Conservation (phyloP, 2,888 invertebrate genomes). For the Spodoptera exigua region DNA sequence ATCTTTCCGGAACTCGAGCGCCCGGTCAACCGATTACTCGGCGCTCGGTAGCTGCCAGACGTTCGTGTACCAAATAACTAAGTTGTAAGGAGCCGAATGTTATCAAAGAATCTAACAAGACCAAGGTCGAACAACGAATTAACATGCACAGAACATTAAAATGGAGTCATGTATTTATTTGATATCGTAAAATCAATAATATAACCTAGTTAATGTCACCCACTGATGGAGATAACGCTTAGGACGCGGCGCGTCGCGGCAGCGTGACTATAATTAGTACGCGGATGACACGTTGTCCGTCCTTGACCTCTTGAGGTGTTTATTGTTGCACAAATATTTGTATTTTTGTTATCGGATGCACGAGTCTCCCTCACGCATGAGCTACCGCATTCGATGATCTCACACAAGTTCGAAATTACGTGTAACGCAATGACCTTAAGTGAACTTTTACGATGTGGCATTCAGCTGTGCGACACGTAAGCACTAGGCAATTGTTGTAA, state of each 20-base stretch:
- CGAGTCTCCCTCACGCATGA: slow-evolving; percentile 5
- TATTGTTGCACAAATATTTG: slow-evolving; percentile 21
- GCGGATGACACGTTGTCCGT: slow-evolving; percentile 46
- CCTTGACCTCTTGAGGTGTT: slow-evolving; percentile 55
- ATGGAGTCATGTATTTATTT: slow-evolving; percentile 7
- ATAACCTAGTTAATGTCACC: slow-evolving; percentile 46
- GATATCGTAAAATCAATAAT: slow-evolving; percentile 47
- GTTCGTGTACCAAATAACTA: slow-evolving; percentile 22
- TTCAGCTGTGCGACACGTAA: slow-evolving; percentile 23
- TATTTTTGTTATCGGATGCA: slow-evolving; percentile 42
- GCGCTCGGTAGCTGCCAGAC: slow-evolving; percentile 7
- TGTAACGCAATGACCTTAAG: slow-evolving; percentile 24
- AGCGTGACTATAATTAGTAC: slow-evolving; percentile 52
- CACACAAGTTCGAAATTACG: slow-evolving; percentile 7
- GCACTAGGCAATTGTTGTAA: not conserved
- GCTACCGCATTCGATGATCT: slow-evolving; percentile 18
- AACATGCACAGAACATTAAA: slow-evolving; percentile 14
- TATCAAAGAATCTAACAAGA: slow-evolving; percentile 25
- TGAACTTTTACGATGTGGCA: slow-evolving; percentile 15
- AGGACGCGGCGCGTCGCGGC: slow-evolving; percentile 36
- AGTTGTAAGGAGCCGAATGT: slow-evolving; percentile 1
- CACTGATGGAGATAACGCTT: slow-evolving; percentile 44
- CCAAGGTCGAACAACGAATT: slow-evolving; percentile 23
- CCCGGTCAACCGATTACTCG: slow-evolving; percentile 19
- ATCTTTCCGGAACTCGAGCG: slow-evolving; percentile 29